Evolutionary conservation across 2,888 invertebrate species (phyloP).

Genomic region (Amiota minor): DNA sequence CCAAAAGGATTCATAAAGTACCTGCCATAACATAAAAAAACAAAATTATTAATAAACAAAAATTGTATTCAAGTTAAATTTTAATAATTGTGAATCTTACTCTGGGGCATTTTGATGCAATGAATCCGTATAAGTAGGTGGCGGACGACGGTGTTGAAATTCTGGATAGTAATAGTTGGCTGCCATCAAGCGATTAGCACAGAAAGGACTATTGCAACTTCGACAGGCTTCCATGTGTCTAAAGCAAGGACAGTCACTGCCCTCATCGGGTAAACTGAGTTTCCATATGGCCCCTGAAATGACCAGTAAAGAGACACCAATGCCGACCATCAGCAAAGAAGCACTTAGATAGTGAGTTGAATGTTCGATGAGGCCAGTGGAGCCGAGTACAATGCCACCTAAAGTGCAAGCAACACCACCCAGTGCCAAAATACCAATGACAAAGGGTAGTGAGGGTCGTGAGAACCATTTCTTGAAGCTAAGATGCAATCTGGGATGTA

Average conservation of each 20-base stretch:
- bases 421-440: slow-evolving; percentile 71
- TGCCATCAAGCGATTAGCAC: slow-evolving; percentile 86
- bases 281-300: slow-evolving; percentile 96
- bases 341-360: slow-evolving; percentile 72
- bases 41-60: slow-evolving; percentile 5
- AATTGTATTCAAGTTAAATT: slow-evolving; percentile 2
- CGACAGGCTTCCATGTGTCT: slow-evolving; percentile 75
- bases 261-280: slow-evolving; percentile 85
- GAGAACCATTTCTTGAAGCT: slow-evolving; percentile 64
- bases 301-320: slow-evolving; percentile 93
- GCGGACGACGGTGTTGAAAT: slow-evolving; percentile 95
- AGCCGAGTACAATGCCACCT: slow-evolving; percentile 72
- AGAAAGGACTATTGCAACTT: slow-evolving; percentile 78
- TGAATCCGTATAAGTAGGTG: slow-evolving; percentile 95
- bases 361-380: slow-evolving; percentile 72
- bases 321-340: slow-evolving; percentile 74
- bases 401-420: slow-evolving; percentile 72
- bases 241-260: slow-evolving; percentile 80
- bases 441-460: slow-evolving; percentile 70
- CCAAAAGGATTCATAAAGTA: slow-evolving; percentile 79
- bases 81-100: slow-evolving; percentile 60
- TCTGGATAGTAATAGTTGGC: slow-evolving; percentile 92
- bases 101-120: slow-evolving; percentile 94
- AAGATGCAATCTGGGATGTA: too few species aligned
- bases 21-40: slow-evolving; percentile 72